A percentile compares a stretch with the other conserved stretches of the same genome.
Evolutionary conservation across 2,888 invertebrate genomes (phyloP).

Genomic region (Pheosia tremula): DNA sequence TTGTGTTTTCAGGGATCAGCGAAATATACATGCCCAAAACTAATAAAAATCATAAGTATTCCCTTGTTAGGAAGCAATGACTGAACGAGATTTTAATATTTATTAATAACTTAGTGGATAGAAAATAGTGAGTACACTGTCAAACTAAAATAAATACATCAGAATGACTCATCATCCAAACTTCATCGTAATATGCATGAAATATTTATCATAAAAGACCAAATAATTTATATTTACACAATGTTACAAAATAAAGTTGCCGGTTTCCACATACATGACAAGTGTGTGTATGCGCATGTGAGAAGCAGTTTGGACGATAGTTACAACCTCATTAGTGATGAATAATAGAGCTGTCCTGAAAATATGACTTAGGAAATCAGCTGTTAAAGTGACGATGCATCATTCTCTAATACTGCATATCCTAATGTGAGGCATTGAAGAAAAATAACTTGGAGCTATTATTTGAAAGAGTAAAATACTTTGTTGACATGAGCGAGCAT

Average conservation of each 20-base stretch:
- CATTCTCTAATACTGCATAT: conserved; percentile 84
- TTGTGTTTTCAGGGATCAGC: conserved; percentile 68
- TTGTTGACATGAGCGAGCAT: conserved; percentile 82
- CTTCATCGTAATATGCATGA: conserved; percentile 57
- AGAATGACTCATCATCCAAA: conserved; percentile 77
- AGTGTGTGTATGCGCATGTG: conserved; percentile 28
- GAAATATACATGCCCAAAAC: conserved; percentile 82
- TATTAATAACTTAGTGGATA: conserved; percentile 64
- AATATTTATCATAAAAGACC: conserved; percentile 35
- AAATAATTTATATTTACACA: conserved; percentile 30
- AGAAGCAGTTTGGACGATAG: conserved; percentile 75
- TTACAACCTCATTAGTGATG: conserved; percentile 77
- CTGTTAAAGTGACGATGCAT: conserved; percentile 84
- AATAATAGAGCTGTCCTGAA: conserved; percentile 84
- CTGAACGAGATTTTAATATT: conserved; percentile 71
- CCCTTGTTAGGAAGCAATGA: conserved; percentile 83
- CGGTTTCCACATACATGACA: conserved; percentile 24
- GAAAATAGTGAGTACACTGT: conserved; percentile 62
- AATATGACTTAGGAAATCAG: conserved; percentile 81
- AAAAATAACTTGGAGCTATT: conserved; percentile 79
- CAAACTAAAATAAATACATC: conserved; percentile 67
- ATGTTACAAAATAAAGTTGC: conserved; percentile 24
- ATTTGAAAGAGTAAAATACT: conserved; percentile 78
- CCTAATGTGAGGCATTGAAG: conserved; percentile 82
- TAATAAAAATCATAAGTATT: conserved; percentile 72